Conservation (phyloP, 2,113 vertebrate species). For the Oreochromis niloticus region DNA sequence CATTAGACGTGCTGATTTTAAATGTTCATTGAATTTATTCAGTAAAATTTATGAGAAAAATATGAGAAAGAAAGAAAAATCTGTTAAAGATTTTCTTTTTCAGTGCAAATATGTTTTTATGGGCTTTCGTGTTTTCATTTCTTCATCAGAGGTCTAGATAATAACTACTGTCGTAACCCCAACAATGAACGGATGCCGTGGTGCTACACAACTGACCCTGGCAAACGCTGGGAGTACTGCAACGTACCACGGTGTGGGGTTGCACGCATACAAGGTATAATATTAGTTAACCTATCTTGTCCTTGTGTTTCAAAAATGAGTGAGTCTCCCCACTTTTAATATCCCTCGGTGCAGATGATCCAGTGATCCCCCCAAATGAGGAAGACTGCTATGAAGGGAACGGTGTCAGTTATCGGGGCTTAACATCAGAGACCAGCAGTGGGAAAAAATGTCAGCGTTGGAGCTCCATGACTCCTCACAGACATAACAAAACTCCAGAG, state of each 20-base stretch:
- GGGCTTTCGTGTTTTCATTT: not conserved
- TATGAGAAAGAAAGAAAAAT: not conserved
- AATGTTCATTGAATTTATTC: not conserved
- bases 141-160: constrained; percentile 74
- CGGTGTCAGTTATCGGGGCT: constrained; percentile 82
- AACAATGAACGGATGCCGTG: constrained; percentile 85
- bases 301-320: not conserved
- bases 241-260: constrained; percentile 75
- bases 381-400: constrained; percentile 83
- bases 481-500: constrained; percentile 75
- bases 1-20: not conserved
- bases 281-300: not conserved
- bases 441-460: constrained; percentile 91
- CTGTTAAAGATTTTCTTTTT: not conserved
- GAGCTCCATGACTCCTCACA: constrained; percentile 82
- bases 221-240: constrained; percentile 86
- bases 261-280: constrained; percentile 47
- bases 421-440: constrained; percentile 80
- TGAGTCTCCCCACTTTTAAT: not conserved
- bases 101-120: not conserved
- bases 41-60: not conserved
- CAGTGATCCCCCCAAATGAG: constrained; percentile 64
- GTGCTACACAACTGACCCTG: constrained; percentile 85
- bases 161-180: constrained; percentile 91
- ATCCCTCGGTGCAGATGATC: constrained; percentile 43